Evolutionary conservation across 2,113 vertebrate species (phyloP).

Genomic region (Anoura caudifer): DNA sequence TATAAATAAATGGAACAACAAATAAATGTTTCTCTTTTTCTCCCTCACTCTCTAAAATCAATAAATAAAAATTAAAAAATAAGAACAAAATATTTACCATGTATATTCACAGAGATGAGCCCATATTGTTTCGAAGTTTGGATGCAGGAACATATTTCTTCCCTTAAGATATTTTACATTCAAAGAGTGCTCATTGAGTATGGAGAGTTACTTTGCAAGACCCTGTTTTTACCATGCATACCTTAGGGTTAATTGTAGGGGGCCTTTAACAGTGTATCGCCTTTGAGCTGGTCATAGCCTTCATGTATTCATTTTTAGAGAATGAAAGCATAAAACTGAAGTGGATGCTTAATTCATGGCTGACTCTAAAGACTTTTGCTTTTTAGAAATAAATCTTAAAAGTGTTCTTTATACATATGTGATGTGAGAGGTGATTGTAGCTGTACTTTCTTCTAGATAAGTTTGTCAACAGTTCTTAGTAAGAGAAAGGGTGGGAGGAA

Average conservation of each 20-base stretch:
- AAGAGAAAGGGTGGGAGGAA: neutral
- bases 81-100: neutral
- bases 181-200: neutral
- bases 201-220: neutral
- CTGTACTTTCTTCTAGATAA: constrained; percentile 20
- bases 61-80: too few relatives aligned
- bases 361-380: constrained; percentile 9
- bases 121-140: neutral
- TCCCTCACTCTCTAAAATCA: too few relatives aligned
- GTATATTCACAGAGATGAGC: neutral
- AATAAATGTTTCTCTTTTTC: too few relatives aligned
- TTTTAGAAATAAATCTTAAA: constrained; percentile 47
- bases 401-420: neutral
- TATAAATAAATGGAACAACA: too few relatives aligned
- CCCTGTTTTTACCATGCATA: neutral
- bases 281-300: constrained; percentile 21
- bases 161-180: neutral
- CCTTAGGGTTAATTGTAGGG: neutral
- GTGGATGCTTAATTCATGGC: neutral
- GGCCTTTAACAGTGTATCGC: neutral
- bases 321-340: constrained; percentile 31
- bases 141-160: neutral
- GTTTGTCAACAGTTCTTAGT: constrained; percentile 12
- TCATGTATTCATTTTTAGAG: constrained; percentile 26
- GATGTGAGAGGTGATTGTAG: neutral